Base-by-base conservation (phyloP, 1,140 invertebrate genomes). In the Chironomus tepperi region DNA sequence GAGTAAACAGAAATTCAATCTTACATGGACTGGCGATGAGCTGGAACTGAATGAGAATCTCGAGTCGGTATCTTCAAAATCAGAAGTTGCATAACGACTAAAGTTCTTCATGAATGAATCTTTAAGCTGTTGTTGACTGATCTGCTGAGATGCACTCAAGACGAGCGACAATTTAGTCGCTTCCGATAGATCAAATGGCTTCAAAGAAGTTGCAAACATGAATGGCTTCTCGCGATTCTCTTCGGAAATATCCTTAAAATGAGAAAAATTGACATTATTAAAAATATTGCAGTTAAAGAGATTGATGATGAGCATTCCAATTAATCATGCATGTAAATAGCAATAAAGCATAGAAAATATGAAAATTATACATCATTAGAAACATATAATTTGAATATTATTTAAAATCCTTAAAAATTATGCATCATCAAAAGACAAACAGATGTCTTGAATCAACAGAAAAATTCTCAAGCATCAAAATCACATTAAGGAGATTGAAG, bases 1-100 rank as follows among this genome's bases (percentile, higher is more conserved):
- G n/a, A n/a, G n/a, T n/a, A n/a, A n/a, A n/a, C n/a, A 19, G 76
- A 77, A 70, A n/a, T 42, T 19, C 16, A 57, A 24, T 81, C 80
- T 83, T 81, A 88, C 87, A 82, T 87, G 87, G 77, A 84, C 83
- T 42, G 87, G 86, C 47, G 90, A 90, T 79, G 88, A 90, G 47
- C 88, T 88, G 79, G 89, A 91, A 79, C 90, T 91, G 77, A 89
- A 91, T 0, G 90, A 90, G 78, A 88, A 89, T 75, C 90, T 85
- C 24, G 89, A 91, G 79, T 91, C 90, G 34, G 87, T 87, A 77
- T 90, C 89, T n/a, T 82, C 81, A 73, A 77, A 82, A 24, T 76
- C 75, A 5, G 75, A 76, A 18, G 70, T 42, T 16, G 75, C 16
- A 24, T 74, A 73, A 0, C 34, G 12, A 18, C 42, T 24, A 18